Conservation (phyloP, 1,140 invertebrate species). For the Hypsibius dujardini region DNA sequence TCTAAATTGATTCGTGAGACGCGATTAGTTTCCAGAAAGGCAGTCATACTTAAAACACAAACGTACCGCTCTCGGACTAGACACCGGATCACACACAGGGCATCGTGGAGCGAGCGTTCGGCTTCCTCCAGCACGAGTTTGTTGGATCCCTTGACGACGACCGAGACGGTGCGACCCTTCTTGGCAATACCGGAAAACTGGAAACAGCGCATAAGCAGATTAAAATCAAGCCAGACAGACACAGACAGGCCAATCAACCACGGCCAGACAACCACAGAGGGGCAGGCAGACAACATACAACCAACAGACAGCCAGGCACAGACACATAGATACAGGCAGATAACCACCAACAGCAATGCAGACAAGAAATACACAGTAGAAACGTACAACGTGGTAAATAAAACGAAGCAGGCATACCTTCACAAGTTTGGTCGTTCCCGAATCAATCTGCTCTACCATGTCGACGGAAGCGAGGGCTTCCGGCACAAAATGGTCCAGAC, state of each 20-base stretch:
- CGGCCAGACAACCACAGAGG: not conserved
- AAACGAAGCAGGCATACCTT: conserved; percentile 43
- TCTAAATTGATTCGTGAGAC: too few relatives aligned
- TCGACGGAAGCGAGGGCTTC: conserved; percentile 81
- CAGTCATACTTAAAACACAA: not conserved
- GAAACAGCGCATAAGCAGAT: conserved; percentile 21
- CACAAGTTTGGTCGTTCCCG: conserved; percentile 76
- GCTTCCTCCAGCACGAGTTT: conserved; percentile 87
- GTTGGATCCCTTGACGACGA: conserved; percentile 88
- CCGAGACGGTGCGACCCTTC: conserved; percentile 71
- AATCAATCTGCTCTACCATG: conserved; percentile 76
- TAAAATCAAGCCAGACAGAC: conserved; percentile 12
- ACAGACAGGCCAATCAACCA: not conserved
- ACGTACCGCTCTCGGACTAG: conserved; percentile 64
- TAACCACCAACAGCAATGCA: too few relatives aligned
- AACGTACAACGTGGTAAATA: too few relatives aligned
- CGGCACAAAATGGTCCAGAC: conserved; percentile 82
- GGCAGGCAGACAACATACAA: not conserved
- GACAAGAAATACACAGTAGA: too few relatives aligned
- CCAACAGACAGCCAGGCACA: too few relatives aligned
- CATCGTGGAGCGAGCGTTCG: conserved; percentile 84
- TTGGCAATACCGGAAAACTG: conserved; percentile 71
- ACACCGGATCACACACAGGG: conserved; percentile 90
- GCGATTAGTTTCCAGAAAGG: too few relatives aligned
- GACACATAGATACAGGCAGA: too few relatives aligned